Conservation (phyloP, 35 echinoderm and acorn worm genomes). For the Ophioderma brevispina region DNA sequence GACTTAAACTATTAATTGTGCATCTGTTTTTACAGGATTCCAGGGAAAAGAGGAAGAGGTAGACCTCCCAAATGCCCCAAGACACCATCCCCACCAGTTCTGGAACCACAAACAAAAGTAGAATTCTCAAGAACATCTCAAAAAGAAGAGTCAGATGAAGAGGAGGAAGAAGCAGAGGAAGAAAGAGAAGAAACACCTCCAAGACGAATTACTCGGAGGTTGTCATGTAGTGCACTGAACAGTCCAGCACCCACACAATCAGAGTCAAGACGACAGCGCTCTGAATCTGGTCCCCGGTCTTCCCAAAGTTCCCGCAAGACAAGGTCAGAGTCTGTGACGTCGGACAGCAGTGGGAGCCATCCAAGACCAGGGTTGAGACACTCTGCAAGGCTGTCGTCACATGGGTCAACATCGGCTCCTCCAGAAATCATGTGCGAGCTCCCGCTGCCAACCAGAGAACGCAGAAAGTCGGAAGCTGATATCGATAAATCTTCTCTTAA, state of each 20-base stretch:
- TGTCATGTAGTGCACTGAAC: conserved; percentile 10
- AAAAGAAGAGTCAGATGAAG: conserved; percentile 33
- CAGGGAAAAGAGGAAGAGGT: conserved; percentile 9
- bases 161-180: conserved; percentile 28
- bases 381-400: conserved; percentile 28
- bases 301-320: neutral
- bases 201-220: conserved; percentile 49
- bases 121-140: neutral
- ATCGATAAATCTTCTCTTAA: neutral
- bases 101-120: conserved; percentile 39
- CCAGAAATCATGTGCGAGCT: conserved; percentile 9
- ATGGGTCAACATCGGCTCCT: neutral
- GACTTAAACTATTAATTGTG: too few species aligned
- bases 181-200: conserved; percentile 22
- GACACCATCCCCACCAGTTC: conserved; percentile 19
- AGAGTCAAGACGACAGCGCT: conserved; percentile 4
- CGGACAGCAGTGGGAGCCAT: neutral
- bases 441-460: neutral
- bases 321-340: conserved; percentile 1
- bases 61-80: neutral
- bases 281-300: conserved; percentile 11
- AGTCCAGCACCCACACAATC: neutral
- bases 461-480: neutral
- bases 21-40: neutral
- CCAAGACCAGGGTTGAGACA: conserved; percentile 6